A percentile compares a stretch with the other conserved stretches of the same genome.
Conservation (phyloP, 2,888 invertebrate genomes). For the Drosophila percnosoma region DNA sequence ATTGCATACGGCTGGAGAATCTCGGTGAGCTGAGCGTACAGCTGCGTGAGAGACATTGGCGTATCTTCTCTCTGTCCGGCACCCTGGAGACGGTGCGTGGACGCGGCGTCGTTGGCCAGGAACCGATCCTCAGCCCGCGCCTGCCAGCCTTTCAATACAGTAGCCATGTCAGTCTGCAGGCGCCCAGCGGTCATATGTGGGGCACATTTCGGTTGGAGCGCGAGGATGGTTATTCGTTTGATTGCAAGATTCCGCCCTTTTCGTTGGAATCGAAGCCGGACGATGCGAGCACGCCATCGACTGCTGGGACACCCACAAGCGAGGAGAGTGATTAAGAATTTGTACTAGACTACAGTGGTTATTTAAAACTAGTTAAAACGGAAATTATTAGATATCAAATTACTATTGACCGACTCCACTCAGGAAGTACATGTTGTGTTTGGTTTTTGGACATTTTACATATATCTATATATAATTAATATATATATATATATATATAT, state of each 20-base stretch:
- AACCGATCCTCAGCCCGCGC: conserved; percentile 94
- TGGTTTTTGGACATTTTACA: conserved; percentile 44
- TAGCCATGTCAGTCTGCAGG: conserved; percentile 98
- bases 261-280: conserved; percentile 97
- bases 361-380: conserved; percentile 42
- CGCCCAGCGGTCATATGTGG: conserved; percentile 95
- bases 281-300: conserved; percentile 82
- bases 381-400: conserved; percentile 8
- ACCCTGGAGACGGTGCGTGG: conserved; percentile 97
- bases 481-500: conserved; percentile 35
- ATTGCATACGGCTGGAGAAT: conserved; percentile 98
- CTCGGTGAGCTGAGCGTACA: conserved; percentile 95
- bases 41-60: conserved; percentile 98
- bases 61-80: conserved; percentile 97
- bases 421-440: conserved; percentile 53
- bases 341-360: conserved; percentile 40
- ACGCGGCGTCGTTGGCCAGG: conserved; percentile 98
- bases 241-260: conserved; percentile 98
- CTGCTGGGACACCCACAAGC: conserved; percentile 38
- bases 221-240: conserved; percentile 98
- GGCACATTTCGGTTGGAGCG: conserved; percentile 99
- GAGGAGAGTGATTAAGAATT: conserved; percentile 56
- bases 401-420: conserved; percentile 37
- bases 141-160: conserved; percentile 99
- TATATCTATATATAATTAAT: conserved; percentile 45